Evolutionary conservation across 2,888 invertebrate species (phyloP).

Genomic region (Thymelicus sylvestris): DNA sequence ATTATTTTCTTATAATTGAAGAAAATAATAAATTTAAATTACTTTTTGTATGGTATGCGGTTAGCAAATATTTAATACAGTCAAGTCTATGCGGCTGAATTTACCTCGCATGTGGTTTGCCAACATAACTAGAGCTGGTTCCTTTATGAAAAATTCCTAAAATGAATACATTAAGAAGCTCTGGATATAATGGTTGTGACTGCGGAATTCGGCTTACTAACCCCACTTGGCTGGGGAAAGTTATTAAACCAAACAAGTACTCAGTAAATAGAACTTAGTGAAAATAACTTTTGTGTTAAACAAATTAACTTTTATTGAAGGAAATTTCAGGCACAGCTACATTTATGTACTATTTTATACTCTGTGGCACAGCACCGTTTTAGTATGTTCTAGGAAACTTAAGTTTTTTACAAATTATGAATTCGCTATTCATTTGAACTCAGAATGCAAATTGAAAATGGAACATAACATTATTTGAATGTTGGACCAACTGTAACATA

Average conservation of each 20-base stretch:
- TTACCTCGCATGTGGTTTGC: conserved; percentile 27
- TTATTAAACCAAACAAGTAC: conserved; percentile 36
- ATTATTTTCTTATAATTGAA: conserved; percentile 9
- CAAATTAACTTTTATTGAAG: conserved; percentile 23
- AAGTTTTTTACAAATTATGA: no score
- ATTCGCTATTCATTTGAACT: no score
- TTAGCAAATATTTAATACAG: conserved; percentile 34
- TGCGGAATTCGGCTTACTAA: conserved; percentile 24
- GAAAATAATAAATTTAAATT: conserved; percentile 34
- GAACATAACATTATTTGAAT: no score
- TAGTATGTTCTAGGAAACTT: background rate
- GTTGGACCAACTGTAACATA: no score
- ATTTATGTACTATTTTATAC: no score
- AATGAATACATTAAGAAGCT: conserved; percentile 35
- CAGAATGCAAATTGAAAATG: no score
- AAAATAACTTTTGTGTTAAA: conserved; percentile 28
- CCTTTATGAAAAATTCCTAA: conserved; percentile 31
- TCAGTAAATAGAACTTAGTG: conserved; percentile 34
- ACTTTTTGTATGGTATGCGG: conserved; percentile 30
- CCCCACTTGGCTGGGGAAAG: conserved; percentile 24
- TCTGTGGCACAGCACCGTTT: background rate
- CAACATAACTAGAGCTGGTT: conserved; percentile 22
- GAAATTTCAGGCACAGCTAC: background rate
- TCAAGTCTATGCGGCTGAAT: conserved; percentile 29
- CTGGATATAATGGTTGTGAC: conserved; percentile 29